phyloP scores from a whole-genome alignment of 2,797 vertebrate species.

The Syndactyla subalaris region DNA sequence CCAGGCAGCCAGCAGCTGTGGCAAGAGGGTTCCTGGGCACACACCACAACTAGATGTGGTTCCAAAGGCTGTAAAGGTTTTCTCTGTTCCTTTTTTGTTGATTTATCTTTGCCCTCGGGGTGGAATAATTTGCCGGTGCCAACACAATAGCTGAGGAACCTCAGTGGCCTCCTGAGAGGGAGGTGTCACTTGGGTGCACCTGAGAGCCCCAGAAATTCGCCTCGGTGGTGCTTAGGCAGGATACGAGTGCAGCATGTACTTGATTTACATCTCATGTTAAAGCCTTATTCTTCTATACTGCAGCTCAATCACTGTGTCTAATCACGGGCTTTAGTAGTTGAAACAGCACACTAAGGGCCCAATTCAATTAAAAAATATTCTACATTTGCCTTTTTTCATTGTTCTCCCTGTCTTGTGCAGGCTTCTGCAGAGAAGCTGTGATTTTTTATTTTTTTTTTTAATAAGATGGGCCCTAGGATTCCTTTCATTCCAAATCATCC shows the following conservation, averaged over 20 bases:
- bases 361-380: conserved; percentile 61
- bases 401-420: neutral
- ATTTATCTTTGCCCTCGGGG: neutral
- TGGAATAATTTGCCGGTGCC: neutral
- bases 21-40: neutral
- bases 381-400: neutral
- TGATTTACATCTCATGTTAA: conserved; percentile 26
- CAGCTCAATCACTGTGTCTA: conserved; percentile 44
- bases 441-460: neutral
- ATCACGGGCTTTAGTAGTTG: conserved; percentile 36
- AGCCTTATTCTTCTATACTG: neutral
- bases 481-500: neutral
- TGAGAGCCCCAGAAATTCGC: neutral
- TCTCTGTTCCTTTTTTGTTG: neutral
- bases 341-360: conserved; percentile 47
- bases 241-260: neutral
- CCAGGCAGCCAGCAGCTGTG: neutral
- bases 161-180: neutral
- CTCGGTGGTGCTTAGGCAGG: neutral
- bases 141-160: neutral
- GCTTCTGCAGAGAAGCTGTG: neutral
- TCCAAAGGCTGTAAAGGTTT: neutral
- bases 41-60: rapidly evolving
- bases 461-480: neutral
- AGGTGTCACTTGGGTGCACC: neutral